Base-by-base conservation (phyloP, 2,888 invertebrate species). In the Baccha elongata region DNA sequence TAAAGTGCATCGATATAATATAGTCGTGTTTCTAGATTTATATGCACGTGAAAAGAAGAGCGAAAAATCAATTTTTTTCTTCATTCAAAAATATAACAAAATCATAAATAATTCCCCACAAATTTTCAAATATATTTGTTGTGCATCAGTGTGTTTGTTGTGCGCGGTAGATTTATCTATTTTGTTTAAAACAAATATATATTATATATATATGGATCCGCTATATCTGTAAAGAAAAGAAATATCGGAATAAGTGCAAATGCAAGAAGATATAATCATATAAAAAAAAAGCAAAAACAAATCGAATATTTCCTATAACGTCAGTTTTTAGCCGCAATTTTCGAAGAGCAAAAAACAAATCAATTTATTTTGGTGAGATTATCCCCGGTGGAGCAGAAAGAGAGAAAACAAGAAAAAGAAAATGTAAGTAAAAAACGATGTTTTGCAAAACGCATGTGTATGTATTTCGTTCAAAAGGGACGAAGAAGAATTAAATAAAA, bases 41-140 rank as follows among this genome's bases (percentile, higher is more conserved):
- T 58, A 6, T 74, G 74, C 80, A 80, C 69, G 74, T 68, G 42
- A 58, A 26, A n/a, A 26, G 40, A 1, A 3, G 46, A 68, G 69
- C n/a, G 58, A 75, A 75, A 81, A 81, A 81, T 81, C 81, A 81
- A 81, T 81, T 81, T 71, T 64, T 58, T 53, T 65, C 53, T 58
- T 13, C 68, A 46, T 58, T 75, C 48, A 46, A 23, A 68, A 53
- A 23, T 29, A 11, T 4, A 23, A 52, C 1, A 29, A n/a, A 53
- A 42, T 40, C 11, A n/a, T n/a, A 42, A 52, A 44, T 40, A 53
- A 55, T 55, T 55, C 21, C 37, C 58, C 26, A 42, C n/a, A 58
- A 58, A 29, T n/a, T 42, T 21, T 35, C 3, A 53, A 53, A 21
- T 8, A 32, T 21, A 50, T 23, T 29, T 55, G 11, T 37, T 37